phyloP scores from a whole-genome alignment of 2,113 vertebrate species.

The Tragulus kanchil region DNA sequence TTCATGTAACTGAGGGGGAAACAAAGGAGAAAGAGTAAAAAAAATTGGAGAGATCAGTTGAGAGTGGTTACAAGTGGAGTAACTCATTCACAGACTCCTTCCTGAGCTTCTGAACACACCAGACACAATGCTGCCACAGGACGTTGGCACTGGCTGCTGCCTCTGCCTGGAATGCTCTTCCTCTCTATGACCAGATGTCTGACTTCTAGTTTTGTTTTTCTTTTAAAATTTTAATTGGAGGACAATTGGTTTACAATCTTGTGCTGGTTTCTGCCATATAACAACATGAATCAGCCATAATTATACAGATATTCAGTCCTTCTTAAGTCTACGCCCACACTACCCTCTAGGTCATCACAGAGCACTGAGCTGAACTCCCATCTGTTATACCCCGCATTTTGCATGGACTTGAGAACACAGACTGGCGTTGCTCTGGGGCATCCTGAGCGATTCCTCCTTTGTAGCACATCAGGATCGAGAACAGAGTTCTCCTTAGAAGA shows the following conservation, averaged over 20 bases:
- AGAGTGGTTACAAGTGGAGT: not conserved
- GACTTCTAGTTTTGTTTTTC: not conserved
- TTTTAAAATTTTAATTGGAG: not conserved
- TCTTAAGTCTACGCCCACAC: not conserved
- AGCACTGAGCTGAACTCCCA: not conserved
- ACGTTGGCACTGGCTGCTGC: not conserved
- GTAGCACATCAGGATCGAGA: not conserved
- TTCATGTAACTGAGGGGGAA: not conserved
- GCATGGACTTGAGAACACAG: not conserved
- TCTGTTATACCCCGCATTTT: too few species aligned
- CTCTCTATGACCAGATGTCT: not conserved
- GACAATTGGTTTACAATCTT: not conserved
- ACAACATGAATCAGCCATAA: not conserved
- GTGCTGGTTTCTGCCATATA: not conserved
- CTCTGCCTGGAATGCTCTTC: not conserved
- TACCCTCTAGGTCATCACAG: not conserved
- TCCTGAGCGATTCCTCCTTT: not conserved
- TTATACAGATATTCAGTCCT: not conserved
- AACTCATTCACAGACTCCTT: not conserved
- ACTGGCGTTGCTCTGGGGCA: not conserved
- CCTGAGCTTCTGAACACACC: not conserved
- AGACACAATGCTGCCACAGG: not conserved
- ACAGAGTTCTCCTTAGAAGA: not conserved
- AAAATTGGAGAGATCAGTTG: not conserved
- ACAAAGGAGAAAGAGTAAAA: not conserved